Percentiles rank a stretch among this genome's conserved stretches.
These are phyloP conservation scores for Struthidea cinerea DNA, from an alignment of 2,113 vertebrate species.

Conservation along the genomic window DNA sequence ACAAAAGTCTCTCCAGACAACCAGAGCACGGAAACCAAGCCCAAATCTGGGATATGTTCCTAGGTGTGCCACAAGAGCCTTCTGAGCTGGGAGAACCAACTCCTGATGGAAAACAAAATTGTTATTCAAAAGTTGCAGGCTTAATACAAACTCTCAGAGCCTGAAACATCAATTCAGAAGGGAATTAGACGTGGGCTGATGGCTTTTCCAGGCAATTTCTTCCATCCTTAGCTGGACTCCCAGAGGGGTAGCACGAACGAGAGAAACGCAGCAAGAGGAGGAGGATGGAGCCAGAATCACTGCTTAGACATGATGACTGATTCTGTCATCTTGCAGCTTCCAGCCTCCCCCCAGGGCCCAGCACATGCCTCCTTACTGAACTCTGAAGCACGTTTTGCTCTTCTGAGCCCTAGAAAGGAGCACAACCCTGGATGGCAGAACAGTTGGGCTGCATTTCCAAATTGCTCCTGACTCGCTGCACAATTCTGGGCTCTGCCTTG, in stretches of 20 bases:
- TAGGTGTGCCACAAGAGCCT: background rate
- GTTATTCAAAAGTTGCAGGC: constrained; percentile 12
- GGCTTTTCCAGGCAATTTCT: constrained; percentile 52
- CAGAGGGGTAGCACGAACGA: background rate
- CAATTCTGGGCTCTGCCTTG: background rate
- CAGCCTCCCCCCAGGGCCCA: constrained; percentile 1
- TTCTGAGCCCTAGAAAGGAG: background rate
- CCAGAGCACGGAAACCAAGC: background rate
- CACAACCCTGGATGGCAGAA: background rate
- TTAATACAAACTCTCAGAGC: constrained; percentile 20
- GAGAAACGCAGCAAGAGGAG: background rate
- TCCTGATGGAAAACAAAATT: background rate
- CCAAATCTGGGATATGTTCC: background rate
- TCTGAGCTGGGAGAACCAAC: background rate
- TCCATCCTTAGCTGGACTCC: constrained; percentile 14
- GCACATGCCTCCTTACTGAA: background rate
- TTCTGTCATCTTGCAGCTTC: background rate
- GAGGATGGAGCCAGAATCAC: background rate
- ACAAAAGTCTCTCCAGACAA: background rate
- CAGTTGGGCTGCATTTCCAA: background rate
- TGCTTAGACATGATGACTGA: background rate
- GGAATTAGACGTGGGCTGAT: constrained; percentile 44
- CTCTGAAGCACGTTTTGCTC: background rate
- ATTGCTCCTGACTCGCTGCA: background rate
- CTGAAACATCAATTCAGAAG: background rate